These are phyloP conservation scores for Toxotes lorentzi DNA, from an alignment of 2,797 vertebrate genomes.

Conservation along the genomic window DNA sequence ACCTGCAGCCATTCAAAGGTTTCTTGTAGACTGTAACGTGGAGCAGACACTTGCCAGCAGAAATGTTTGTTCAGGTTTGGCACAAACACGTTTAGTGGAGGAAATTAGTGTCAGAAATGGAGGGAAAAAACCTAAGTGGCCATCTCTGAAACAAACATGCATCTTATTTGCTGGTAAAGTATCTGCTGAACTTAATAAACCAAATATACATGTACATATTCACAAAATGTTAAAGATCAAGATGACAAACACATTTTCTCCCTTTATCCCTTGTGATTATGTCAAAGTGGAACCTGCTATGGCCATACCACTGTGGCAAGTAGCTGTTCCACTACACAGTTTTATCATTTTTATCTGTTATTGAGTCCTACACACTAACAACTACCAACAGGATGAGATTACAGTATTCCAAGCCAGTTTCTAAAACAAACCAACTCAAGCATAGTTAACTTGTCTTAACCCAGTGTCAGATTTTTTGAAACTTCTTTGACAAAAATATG, in stretches of 20 bases:
- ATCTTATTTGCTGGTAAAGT: not conserved
- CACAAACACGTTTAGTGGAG: not conserved
- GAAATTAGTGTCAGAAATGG: not conserved
- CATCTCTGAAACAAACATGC: not conserved
- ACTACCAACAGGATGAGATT: not conserved
- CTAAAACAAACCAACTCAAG: not conserved
- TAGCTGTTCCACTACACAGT: not conserved
- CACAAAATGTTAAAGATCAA: not conserved
- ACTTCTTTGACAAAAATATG: not conserved
- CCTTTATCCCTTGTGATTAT: not conserved
- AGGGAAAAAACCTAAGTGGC: not conserved
- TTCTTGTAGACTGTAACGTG: constrained; percentile 2
- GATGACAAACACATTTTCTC: not conserved
- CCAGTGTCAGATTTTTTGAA: not conserved
- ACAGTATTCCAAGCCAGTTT: not conserved
- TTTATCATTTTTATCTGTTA: not conserved
- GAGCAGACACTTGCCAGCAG: not conserved
- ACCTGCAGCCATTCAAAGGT: not conserved
- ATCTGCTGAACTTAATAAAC: not conserved
- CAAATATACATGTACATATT: not conserved
- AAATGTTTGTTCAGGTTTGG: not conserved
- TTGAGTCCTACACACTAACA: not conserved
- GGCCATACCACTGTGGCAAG: not conserved
- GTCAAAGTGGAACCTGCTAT: not conserved
- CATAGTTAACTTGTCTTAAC: not conserved